These are phyloP conservation scores for Heptranchias perlo DNA, from an alignment of 2,113 vertebrate species.

Conservation along the genomic window DNA sequence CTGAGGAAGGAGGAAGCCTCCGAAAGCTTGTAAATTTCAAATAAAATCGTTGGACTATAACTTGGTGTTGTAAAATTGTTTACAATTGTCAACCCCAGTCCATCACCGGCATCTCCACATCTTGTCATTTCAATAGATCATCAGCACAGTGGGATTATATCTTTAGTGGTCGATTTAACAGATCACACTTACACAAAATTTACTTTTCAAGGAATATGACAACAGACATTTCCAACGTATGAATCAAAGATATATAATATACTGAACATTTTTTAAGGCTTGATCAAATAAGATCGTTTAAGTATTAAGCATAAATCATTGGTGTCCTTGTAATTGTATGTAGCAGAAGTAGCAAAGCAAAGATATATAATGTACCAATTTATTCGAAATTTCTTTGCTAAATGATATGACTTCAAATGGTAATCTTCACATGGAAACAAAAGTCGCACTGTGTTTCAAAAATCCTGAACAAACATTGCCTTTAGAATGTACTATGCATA, in stretches of 20 bases:
- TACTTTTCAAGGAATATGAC: not conserved
- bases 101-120: too few relatives aligned
- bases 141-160: not conserved
- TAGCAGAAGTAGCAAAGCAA: not conserved
- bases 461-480: not conserved
- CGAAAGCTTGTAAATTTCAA: too few relatives aligned
- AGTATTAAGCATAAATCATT: slow-evolving; percentile 4
- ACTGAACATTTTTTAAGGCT: not conserved
- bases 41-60: too few relatives aligned
- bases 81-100: too few relatives aligned
- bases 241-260: not conserved
- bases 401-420: not conserved
- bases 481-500: not conserved
- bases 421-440: not conserved
- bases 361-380: not conserved
- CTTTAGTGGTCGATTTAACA: not conserved
- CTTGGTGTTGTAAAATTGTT: too few relatives aligned
- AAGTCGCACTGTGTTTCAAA: not conserved
- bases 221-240: not conserved
- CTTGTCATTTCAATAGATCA: not conserved
- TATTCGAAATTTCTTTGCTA: not conserved
- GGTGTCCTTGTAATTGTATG: not conserved
- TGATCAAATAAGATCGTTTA: not conserved
- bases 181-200: not conserved
- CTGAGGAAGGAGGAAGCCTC: too few relatives aligned